Conservation (phyloP, 2,888 invertebrate species). For the Drosophila neonasuta region DNA sequence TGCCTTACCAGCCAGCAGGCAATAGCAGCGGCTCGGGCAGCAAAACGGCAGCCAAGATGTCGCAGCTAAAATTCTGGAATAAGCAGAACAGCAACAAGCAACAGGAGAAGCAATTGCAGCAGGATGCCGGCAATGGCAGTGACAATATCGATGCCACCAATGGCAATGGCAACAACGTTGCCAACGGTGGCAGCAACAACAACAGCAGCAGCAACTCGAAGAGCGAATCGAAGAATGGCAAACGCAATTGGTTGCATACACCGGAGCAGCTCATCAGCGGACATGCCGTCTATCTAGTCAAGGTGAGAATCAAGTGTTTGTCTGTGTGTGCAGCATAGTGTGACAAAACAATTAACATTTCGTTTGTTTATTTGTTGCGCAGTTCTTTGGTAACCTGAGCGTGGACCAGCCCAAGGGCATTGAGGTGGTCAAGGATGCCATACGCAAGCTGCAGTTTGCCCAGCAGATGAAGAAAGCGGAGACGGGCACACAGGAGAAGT, state of each 20-base stretch:
- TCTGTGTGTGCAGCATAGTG: slow-evolving; percentile 5
- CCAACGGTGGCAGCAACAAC: slow-evolving; percentile 81
- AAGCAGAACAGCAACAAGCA: slow-evolving; percentile 84
- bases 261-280: slow-evolving; percentile 96
- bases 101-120: slow-evolving; percentile 60
- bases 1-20: slow-evolving; percentile 70
- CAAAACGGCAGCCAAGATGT: slow-evolving; percentile 82
- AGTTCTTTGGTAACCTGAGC: slow-evolving; percentile 96
- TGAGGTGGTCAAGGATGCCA: slow-evolving; percentile 98
- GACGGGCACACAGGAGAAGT: slow-evolving; percentile 90
- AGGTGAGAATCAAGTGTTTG: slow-evolving; percentile 84
- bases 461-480: slow-evolving; percentile 96
- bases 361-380: neutral
- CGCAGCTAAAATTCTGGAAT: slow-evolving; percentile 87
- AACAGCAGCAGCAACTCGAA: slow-evolving; percentile 80
- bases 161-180: slow-evolving; percentile 79
- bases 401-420: slow-evolving; percentile 99
- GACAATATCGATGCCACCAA: slow-evolving; percentile 81
- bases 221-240: slow-evolving; percentile 81
- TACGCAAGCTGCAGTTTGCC: slow-evolving; percentile 96
- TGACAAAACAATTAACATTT: slow-evolving; percentile 12
- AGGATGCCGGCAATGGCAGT: slow-evolving; percentile 65
- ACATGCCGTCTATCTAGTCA: slow-evolving; percentile 98
- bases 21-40: slow-evolving; percentile 57
- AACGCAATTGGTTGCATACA: slow-evolving; percentile 94